These are phyloP conservation scores for Aradophagus sp. DNA, from an alignment of 1,140 invertebrate species.

Conservation along the genomic window DNA sequence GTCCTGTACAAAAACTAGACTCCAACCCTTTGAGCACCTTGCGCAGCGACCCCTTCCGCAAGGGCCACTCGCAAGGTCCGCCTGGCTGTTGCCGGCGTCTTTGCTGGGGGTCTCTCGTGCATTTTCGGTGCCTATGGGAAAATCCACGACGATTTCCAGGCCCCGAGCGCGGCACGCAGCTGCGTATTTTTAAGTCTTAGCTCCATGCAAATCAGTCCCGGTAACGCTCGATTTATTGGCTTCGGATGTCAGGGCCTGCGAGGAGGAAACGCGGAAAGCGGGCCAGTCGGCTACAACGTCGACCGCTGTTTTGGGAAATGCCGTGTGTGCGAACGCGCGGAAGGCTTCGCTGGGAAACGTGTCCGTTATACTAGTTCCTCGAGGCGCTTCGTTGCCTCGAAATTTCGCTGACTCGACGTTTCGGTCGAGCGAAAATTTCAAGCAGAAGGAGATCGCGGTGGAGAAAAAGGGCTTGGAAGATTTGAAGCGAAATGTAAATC, in stretches of 20 bases:
- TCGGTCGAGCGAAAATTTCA: too few relatives aligned
- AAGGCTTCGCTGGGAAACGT: conserved; percentile 38
- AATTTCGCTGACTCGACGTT: too few relatives aligned
- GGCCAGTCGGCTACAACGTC: conserved; percentile 23
- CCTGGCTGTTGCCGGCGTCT: conserved; percentile 41
- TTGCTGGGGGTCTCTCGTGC: conserved; percentile 64
- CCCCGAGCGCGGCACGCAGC: conserved; percentile 42
- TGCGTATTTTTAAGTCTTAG: conserved; percentile 61
- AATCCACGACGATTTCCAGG: conserved; percentile 57
- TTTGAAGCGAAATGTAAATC: too few relatives aligned
- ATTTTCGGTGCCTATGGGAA: conserved; percentile 62
- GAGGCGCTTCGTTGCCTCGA: too few relatives aligned
- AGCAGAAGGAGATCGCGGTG: too few relatives aligned
- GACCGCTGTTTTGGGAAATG: conserved; percentile 48
- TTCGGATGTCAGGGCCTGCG: conserved; percentile 47
- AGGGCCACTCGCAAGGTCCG: conserved; percentile 27
- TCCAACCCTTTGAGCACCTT: conserved; percentile 62
- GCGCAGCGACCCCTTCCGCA: conserved; percentile 52
- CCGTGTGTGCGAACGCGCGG: conserved; percentile 19
- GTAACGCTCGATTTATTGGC: conserved; percentile 59
- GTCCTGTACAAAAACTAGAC: conserved; percentile 36
- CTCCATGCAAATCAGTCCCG: conserved; percentile 63
- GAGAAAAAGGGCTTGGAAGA: too few relatives aligned
- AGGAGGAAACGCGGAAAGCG: conserved; percentile 47
- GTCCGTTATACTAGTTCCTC: conserved; percentile 27